A percentile compares a stretch with the other conserved stretches of the same genome.
phyloP scores from a whole-genome alignment of 2,113 vertebrate species.

The Lepidothrix coronata region DNA sequence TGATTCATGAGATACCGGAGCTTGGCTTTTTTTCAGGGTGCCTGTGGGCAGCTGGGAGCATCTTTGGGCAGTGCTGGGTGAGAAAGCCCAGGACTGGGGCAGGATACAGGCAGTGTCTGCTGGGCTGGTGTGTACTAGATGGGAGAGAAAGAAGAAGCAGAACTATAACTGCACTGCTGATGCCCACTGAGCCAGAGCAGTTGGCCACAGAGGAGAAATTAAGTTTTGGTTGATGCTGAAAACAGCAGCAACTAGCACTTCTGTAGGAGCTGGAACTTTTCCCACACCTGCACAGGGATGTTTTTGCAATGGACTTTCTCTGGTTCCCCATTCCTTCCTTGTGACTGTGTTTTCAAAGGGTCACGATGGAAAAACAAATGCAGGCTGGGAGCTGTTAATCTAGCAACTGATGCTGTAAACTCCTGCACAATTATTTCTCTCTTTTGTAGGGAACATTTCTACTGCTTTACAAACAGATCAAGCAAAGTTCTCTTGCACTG shows the following conservation, averaged over 20 bases:
- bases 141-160: background rate
- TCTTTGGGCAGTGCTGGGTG: background rate
- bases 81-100: background rate
- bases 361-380: fast-evolving
- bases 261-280: background rate
- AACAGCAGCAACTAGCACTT: background rate
- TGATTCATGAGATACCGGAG: background rate
- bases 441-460: background rate
- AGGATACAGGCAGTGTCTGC: background rate
- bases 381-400: background rate
- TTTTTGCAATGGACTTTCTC: background rate
- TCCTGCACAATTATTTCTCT: background rate
- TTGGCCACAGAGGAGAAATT: background rate
- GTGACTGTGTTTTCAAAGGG: background rate
- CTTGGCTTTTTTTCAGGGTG: background rate
- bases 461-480: background rate
- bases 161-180: fast-evolving
- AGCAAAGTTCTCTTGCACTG: background rate
- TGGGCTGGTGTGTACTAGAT: background rate
- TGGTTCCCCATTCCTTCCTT: background rate
- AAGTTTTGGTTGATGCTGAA: background rate
- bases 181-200: background rate
- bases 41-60: fast-evolving
- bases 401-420: background rate
- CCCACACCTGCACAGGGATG: background rate